Evolutionary conservation across 2,888 invertebrate species (phyloP), one percentile per base, ranked within the genome.

Genomic region (Conistra vaccinii): DNA sequence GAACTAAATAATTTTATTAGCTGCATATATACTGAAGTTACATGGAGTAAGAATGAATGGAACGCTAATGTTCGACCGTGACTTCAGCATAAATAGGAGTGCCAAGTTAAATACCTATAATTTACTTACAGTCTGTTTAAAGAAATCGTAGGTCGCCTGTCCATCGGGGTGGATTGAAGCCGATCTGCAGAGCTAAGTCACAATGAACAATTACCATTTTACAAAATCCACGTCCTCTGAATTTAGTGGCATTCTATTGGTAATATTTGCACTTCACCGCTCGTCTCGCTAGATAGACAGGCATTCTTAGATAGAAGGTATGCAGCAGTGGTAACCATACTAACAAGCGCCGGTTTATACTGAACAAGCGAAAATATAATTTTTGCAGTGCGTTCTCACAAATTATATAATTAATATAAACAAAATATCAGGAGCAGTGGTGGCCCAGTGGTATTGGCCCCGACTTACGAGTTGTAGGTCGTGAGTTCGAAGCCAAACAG

Each of bases 1-100:
- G 68, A 73, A 67, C 57, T 42, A 78, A 62, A 85, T 78, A 68
- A 83, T 84, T 83, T 48, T 73, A 76, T 65, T 66, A 76, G 32
- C 70, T 62, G 73, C 53, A 53, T 67, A 12, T 51, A 42, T 39
- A 26, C 39, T 73, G 29, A 63, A 51, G 5, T 23, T 6, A 53
- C 73, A 32, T 23, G 17, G 78, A 82, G 35, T 57, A 53, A 12
- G 23, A 66, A 66, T 2, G 32, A 66, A 82, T 65, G 51, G 81
- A 80, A n/a, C 0, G 35, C 14, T 29, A 29, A 5, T 53, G n/a
- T 53, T 53, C 53, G 5, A 12, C 53, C 5, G n/a, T 9, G 55
- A 45, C 17, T 55, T 55, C 26, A 55, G 26, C 23, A 23, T 48
- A 48, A 9, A 23, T 23, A 9, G 9, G 23, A 48, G 23, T 48